A percentile compares a stretch with the other conserved stretches of the same genome.
phyloP scores from a whole-genome alignment of 2,888 invertebrate species.

The Agrochola lychnidis region DNA sequence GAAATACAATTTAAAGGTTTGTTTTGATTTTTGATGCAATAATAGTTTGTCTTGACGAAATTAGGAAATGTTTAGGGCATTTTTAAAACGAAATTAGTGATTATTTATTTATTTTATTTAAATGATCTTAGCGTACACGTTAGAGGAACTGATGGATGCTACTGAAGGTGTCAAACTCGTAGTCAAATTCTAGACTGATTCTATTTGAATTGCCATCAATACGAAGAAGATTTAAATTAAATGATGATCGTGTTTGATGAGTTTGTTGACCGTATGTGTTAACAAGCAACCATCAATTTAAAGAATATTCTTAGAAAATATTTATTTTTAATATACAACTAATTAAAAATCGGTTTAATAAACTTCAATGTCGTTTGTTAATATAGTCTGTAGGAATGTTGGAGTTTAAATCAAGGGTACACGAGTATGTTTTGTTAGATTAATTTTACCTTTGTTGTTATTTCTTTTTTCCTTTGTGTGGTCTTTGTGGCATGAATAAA shows the following conservation, averaged over 20 bases:
- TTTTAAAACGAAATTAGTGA: neutral
- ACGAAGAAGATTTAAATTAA: neutral
- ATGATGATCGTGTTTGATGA: slow-evolving; percentile 8
- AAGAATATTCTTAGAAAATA: slow-evolving; percentile 13
- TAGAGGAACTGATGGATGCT: neutral
- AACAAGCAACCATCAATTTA: neutral
- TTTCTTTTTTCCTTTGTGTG: neutral
- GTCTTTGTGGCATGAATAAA: neutral
- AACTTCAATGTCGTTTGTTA: slow-evolving; percentile 39
- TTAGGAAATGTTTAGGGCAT: neutral
- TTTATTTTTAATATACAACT: slow-evolving; percentile 23
- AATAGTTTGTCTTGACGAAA: neutral
- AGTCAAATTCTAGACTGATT: neutral
- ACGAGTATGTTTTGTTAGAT: slow-evolving; percentile 6
- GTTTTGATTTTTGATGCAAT: slow-evolving; percentile 23
- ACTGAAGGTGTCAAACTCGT: neutral
- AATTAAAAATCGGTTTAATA: slow-evolving; percentile 39
- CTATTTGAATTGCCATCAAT: neutral
- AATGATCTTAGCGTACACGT: neutral
- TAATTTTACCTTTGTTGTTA: neutral
- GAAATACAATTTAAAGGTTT: slow-evolving; percentile 4
- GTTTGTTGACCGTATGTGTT: slow-evolving; percentile 5
- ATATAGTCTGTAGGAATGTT: slow-evolving; percentile 35
- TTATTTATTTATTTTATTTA: neutral
- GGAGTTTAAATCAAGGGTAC: neutral